phyloP scores from a whole-genome alignment of 2,113 vertebrate species.

The Chaetodon trifascialis region DNA sequence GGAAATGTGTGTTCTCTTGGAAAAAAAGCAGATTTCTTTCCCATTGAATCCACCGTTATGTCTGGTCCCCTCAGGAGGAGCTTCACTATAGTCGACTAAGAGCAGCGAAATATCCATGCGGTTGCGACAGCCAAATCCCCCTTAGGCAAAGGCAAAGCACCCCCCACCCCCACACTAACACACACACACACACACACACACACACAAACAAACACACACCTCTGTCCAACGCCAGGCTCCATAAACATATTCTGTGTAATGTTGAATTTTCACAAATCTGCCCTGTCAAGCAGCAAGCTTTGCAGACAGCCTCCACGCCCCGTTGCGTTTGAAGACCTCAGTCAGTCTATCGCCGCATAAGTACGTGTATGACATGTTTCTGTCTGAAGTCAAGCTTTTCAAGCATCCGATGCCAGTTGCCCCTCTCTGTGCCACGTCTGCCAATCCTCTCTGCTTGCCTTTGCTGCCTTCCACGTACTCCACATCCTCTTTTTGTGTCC shows the following conservation, averaged over 20 bases:
- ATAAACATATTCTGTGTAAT: slow-evolving; percentile 65
- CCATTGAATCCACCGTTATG: slow-evolving; percentile 53
- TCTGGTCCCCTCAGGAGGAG: slow-evolving; percentile 57
- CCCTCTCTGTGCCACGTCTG: slow-evolving; percentile 48
- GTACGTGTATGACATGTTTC: slow-evolving; percentile 59
- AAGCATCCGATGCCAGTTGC: slow-evolving; percentile 41
- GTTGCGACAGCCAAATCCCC: slow-evolving; percentile 68
- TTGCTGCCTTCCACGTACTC: slow-evolving; percentile 18
- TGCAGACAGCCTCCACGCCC: slow-evolving; percentile 56
- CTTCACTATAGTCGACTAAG: slow-evolving; percentile 58
- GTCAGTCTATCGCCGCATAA: slow-evolving; percentile 55
- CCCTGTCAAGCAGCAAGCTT: slow-evolving; percentile 51
- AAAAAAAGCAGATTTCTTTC: slow-evolving; percentile 41
- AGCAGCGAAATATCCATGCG: slow-evolving; percentile 69
- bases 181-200: slow-evolving; percentile 1
- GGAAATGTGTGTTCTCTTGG: slow-evolving; percentile 52
- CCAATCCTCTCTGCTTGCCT: slow-evolving; percentile 42
- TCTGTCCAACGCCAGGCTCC: slow-evolving; percentile 44
- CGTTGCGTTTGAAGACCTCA: slow-evolving; percentile 58
- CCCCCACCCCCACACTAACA: not conserved
- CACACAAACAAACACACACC: slow-evolving; percentile 9
- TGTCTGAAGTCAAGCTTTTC: slow-evolving; percentile 61
- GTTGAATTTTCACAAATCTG: slow-evolving; percentile 68
- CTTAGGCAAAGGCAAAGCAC: slow-evolving; percentile 57
- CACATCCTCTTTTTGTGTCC: slow-evolving; percentile 34